These are phyloP conservation scores for Tapirus indicus DNA, from an alignment of 2,797 vertebrate species.

Conservation along the genomic window DNA sequence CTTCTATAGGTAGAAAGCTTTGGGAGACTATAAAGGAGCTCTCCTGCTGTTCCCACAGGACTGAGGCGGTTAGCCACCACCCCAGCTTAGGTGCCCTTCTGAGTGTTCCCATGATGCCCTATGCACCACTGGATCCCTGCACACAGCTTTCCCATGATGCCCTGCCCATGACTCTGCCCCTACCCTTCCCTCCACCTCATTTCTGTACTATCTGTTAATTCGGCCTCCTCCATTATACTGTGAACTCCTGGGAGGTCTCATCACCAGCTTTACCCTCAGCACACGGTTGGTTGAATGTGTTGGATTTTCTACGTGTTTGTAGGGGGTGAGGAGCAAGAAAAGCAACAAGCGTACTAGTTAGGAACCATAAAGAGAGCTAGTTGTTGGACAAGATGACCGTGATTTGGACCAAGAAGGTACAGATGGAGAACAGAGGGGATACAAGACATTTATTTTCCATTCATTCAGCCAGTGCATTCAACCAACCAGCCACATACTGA, in stretches of 20 bases:
- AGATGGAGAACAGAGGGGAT: not conserved
- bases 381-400: not conserved
- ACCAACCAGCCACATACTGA: accelerated
- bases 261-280: not conserved
- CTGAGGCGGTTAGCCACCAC: not conserved
- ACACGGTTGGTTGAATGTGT: not conserved
- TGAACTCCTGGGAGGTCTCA: not conserved
- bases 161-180: not conserved
- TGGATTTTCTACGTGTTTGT: not conserved
- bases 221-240: not conserved
- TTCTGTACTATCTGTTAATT: not conserved
- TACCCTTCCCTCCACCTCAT: not conserved
- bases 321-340: not conserved
- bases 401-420: not conserved
- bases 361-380: not conserved
- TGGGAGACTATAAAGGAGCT: not conserved
- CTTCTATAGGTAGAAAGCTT: not conserved
- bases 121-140: accelerated
- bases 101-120: not conserved
- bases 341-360: not conserved
- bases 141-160: not conserved
- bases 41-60: not conserved
- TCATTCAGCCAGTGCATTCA: not conserved
- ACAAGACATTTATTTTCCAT: not conserved
- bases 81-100: not conserved